Evolutionary conservation across 2,888 invertebrate genomes (phyloP).

Genomic region (Operophtera brumata): DNA sequence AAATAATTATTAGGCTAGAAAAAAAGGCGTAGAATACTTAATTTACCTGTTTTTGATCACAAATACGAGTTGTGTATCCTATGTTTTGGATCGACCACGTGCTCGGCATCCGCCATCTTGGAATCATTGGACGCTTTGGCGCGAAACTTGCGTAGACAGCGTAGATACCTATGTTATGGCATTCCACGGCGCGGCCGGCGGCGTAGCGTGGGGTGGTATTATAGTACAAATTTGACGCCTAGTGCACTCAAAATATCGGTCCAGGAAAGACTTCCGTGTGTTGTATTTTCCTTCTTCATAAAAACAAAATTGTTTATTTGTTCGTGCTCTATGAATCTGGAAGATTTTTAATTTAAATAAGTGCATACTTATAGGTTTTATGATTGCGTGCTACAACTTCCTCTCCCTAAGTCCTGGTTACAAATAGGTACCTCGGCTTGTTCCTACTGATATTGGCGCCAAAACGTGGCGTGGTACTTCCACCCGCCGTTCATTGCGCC

Average conservation of each 20-base stretch:
- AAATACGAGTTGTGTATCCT: not conserved
- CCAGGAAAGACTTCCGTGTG: not conserved
- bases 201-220: not conserved
- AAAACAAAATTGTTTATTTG: no score
- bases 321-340: no score
- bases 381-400: not conserved
- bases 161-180: no score
- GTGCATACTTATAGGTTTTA: no score
- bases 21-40: no score
- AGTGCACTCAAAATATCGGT: not conserved
- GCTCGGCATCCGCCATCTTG: constrained; percentile 60
- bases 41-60: no score
- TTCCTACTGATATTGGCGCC: constrained; percentile 60
- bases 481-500: constrained; percentile 76
- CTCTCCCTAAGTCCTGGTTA: not conserved
- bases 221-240: not conserved
- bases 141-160: constrained; percentile 38
- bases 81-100: constrained; percentile 50
- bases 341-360: no score
- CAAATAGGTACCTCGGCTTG: not conserved
- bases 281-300: no score
- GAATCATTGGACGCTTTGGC: constrained; percentile 44
- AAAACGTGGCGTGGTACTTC: constrained; percentile 69
- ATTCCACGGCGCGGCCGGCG: not conserved
- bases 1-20: not conserved